These are phyloP conservation scores for Sprattus sprattus DNA, from an alignment of 2,113 vertebrate species.

Conservation along the genomic window DNA sequence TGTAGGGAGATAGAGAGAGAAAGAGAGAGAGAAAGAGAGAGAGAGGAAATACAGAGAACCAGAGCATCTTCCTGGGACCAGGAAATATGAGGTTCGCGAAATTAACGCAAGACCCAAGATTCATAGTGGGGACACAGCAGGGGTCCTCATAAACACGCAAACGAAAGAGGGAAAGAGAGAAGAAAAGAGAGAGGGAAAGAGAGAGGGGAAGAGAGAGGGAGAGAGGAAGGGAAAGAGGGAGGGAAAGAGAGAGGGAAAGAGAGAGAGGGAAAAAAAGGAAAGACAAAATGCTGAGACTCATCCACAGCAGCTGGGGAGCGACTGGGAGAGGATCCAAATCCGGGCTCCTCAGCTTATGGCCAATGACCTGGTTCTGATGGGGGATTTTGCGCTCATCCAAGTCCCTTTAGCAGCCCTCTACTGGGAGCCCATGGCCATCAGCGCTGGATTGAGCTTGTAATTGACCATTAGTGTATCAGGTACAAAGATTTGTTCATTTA, in stretches of 20 bases:
- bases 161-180: slow-evolving; percentile 27
- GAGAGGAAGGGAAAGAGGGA: slow-evolving; percentile 33
- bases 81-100: slow-evolving; percentile 52
- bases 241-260: slow-evolving; percentile 23
- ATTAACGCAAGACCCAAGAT: slow-evolving; percentile 52
- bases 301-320: slow-evolving; percentile 44
- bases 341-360: slow-evolving; percentile 50
- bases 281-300: slow-evolving; percentile 40
- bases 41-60: background rate
- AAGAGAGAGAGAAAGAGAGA: background rate
- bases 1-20: slow-evolving; percentile 12
- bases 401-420: slow-evolving; percentile 47
- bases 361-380: slow-evolving; percentile 56
- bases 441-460: slow-evolving; percentile 49
- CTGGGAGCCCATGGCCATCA: slow-evolving; percentile 51
- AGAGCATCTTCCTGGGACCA: slow-evolving; percentile 43
- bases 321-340: slow-evolving; percentile 55
- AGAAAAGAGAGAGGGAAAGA: slow-evolving; percentile 18
- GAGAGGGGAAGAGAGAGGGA: slow-evolving; percentile 21
- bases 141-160: slow-evolving; percentile 46
- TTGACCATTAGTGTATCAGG: slow-evolving; percentile 56
- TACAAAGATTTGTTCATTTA: slow-evolving; percentile 48
- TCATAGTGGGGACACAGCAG: slow-evolving; percentile 44
- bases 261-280: slow-evolving; percentile 22
- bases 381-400: slow-evolving; percentile 54